Percentiles rank a stretch among this genome's conserved stretches.
phyloP scores from a whole-genome alignment of 2,888 invertebrate genomes.

The Caenorhabditis sp. region DNA sequence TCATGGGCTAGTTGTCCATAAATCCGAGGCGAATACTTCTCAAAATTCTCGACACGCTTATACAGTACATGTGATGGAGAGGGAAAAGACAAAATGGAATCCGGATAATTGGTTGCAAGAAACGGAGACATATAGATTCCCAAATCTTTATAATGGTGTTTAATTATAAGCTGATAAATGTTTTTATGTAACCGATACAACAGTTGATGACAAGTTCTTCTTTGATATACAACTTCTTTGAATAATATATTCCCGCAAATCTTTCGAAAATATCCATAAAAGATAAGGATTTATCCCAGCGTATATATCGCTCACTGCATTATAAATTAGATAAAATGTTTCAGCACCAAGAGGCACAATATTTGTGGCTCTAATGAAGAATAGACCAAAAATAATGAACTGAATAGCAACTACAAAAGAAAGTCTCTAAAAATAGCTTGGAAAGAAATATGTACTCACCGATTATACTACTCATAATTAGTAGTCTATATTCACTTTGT shows the following conservation, averaged over 20 bases:
- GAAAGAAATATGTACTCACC: background rate
- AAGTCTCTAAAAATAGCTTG: no score
- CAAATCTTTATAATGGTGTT: conserved; percentile 44
- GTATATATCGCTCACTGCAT: conserved; percentile 31
- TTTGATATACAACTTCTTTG: conserved; percentile 14
- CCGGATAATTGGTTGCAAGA: conserved; percentile 75
- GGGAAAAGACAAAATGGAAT: conserved; percentile 80
- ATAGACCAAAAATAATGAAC: conserved; percentile 15
- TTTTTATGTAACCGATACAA: background rate
- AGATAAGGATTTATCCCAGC: conserved; percentile 34
- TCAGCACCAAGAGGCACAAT: conserved; percentile 22
- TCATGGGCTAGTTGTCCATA: conserved; percentile 91
- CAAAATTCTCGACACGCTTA: conserved; percentile 87
- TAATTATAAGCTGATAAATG: conserved; percentile 3
- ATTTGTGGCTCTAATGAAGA: conserved; percentile 16
- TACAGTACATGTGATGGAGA: conserved; percentile 91
- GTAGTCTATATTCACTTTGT: background rate
- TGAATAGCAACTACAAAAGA: conserved; percentile 16
- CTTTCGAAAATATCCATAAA: conserved; percentile 32
- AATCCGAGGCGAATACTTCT: conserved; percentile 86
- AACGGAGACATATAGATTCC: conserved; percentile 59
- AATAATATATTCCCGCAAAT: conserved; percentile 19
- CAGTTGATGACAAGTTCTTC: conserved; percentile 14
- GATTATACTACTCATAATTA: conserved; percentile 8
- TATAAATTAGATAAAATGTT: conserved; percentile 32